Evolutionary conservation across 2,113 vertebrate species (phyloP), one percentile per base, ranked within the genome.

Genomic region (Chlorocebus sabaeus): DNA sequence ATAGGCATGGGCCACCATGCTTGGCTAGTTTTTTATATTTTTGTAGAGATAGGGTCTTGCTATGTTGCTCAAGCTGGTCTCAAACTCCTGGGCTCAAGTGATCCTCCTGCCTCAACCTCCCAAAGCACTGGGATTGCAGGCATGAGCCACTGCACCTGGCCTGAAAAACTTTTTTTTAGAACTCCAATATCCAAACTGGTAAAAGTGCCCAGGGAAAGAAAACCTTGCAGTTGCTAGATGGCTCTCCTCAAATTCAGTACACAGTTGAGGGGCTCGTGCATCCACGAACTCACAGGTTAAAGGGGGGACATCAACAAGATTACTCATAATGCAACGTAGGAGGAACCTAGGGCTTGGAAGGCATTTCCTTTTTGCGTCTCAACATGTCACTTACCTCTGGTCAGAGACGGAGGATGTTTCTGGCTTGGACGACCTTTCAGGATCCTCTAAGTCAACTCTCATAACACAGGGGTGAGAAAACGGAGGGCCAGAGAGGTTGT

Each of bases 291-390:
- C 55, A 8, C 0, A 1, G 78, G 38, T 16, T 40, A 43, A 55
- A 64, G 48, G 68, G 38, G 35, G 35, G 35, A 32, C 38, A 48
- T 43, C 1, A 20, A 32, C 38, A 73, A 3, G 10, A n/a, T n/a
- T 48, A 70, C 3, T 23, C 22, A 12, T 23, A 68, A 64, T 52
- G 84, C 40, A 6, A 32, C 0, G 0, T 1, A 27, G 67, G 40
- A 59, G 48, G 10, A 14, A 8, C 23, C 25, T 5, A 7, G 9
- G 38, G 6, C 8, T 1, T 5, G 0, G n/a, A 57, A 38, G 32
- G 7, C 7, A 4, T 18, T 81, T 73, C 40, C 27, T 61, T 38
- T 80, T 12, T 5, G 32, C 7, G 9, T 38, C 11, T 9, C 48
- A 23, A 9, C 32, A n/a, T 4, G 52, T 23, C 45, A 18, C 38